Base-by-base conservation (phyloP, 2,888 invertebrate species). In the Cephus nigrinus region DNA sequence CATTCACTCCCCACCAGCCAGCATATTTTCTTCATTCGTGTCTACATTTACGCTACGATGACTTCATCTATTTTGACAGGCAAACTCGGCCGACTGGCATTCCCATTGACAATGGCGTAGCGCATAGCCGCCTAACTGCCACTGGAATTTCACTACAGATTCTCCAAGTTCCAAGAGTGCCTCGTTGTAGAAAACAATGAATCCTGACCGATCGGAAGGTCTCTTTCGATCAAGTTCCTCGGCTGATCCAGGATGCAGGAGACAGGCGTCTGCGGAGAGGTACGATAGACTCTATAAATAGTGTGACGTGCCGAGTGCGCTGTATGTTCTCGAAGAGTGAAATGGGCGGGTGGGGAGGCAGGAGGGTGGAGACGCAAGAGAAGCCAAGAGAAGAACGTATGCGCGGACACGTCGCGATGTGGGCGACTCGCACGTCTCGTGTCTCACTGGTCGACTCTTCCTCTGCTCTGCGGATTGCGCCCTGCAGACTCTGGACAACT, bases 391-490 rank as follows among this genome's bases (percentile, higher is more conserved):
- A 55, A 5, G 23, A 55, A 55, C 85, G 87, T 84, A 85, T 86
- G 85, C 86, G 88, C 79, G 85, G 84, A 86, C 69, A 77, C 84
- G 86, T 85, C 84, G 84, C 84, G 81, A 71, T 71, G 71, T 71
- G 71, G 71, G 71, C 71, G 71, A 71, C 71, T 71, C 71, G 71
- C 31, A 15, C 71, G 71, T 33, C 55, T 55, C 55, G 55, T 55
- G 55, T 55, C 55, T 55, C 55, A 55, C 55, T 55, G 23, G 55
- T 55, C 55, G 23, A 55, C 55, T 55, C 55, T 55, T 55, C 55
- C 55, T 55, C 55, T 2, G 55, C 9, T 23, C 23, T 55, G 55
- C 55, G 55, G 23, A 55, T 55, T 55, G 55, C 55, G 55, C 55
- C 2, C 55, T 23, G 55, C 23, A 55, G 55, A 55, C 55, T 55